Evolutionary conservation across 1,140 invertebrate genomes (phyloP).

Genomic region (Nilaparvata lugens): DNA sequence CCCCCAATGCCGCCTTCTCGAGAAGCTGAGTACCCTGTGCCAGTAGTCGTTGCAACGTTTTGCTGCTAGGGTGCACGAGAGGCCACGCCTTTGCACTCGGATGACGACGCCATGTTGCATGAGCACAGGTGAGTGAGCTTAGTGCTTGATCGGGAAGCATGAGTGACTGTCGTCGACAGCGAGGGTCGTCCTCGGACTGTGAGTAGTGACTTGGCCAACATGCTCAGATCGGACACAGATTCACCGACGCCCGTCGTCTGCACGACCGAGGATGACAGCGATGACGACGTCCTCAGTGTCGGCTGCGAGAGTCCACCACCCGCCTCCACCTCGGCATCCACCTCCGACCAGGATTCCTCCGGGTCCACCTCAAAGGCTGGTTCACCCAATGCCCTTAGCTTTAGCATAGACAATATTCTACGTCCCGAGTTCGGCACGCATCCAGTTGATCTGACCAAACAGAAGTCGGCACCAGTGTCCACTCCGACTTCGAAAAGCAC

Average conservation of each 20-base stretch:
- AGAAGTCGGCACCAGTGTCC: not conserved
- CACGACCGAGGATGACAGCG: slow-evolving; percentile 8
- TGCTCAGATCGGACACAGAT: not conserved
- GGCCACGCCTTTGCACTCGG: not conserved
- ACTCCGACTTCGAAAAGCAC: slow-evolving; percentile 2
- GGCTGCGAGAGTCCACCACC: slow-evolving; percentile 19
- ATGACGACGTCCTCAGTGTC: slow-evolving; percentile 20
- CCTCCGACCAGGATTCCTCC: not conserved
- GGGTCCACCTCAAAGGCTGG: not conserved
- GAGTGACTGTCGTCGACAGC: not conserved
- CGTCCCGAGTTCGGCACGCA: slow-evolving; percentile 47
- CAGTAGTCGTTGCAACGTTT: not conserved
- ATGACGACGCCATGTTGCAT: not conserved
- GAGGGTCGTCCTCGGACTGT: not conserved
- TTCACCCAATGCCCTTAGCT: slow-evolving; percentile 27
- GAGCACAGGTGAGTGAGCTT: not conserved
- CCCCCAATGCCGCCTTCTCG: not conserved
- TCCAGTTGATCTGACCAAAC: not conserved
- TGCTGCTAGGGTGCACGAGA: not conserved
- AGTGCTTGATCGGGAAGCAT: not conserved
- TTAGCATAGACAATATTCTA: slow-evolving; percentile 54
- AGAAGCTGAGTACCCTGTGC: not conserved
- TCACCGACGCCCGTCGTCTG: not conserved
- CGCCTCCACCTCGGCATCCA: not conserved
- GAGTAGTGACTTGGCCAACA: not conserved